Percentiles rank a stretch among this genome's conserved stretches.
Evolutionary conservation across 2,113 vertebrate species (phyloP).

Genomic region (Ictidomys tridecemlineatus): DNA sequence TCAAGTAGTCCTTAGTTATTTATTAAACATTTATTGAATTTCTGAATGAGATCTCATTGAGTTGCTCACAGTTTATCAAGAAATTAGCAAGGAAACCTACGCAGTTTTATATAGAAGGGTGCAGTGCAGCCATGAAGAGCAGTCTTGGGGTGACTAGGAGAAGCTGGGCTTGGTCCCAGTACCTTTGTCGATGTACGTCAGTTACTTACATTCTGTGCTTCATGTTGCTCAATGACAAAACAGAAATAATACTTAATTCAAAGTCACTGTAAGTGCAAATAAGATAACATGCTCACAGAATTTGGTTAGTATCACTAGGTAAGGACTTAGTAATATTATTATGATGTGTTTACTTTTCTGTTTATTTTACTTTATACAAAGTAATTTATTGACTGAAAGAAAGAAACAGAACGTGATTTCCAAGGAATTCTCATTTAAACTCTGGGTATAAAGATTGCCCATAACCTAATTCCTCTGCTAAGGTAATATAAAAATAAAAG

Average conservation of each 20-base stretch:
- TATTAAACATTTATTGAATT: not conserved
- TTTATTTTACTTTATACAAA: not conserved
- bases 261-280: not conserved
- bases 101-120: not conserved
- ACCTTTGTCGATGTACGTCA: not conserved
- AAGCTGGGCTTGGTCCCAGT: not conserved
- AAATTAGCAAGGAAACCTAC: not conserved
- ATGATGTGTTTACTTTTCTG: not conserved
- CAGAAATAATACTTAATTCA: not conserved
- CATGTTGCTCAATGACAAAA: not conserved
- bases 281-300: not conserved
- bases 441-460: not conserved
- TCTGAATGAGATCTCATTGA: not conserved
- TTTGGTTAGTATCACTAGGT: conserved; percentile 12
- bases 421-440: not conserved
- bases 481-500: not conserved
- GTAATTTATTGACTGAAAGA: not conserved
- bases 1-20: not conserved
- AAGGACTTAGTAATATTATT: not conserved
- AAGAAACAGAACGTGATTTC: not conserved
- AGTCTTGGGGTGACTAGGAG: not conserved
- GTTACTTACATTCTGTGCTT: not conserved
- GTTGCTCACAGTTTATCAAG: not conserved
- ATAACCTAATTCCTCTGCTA: not conserved
- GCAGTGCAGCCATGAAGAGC: not conserved